phyloP scores from a whole-genome alignment of 2,797 vertebrate species.

The Neoniphon sammara region DNA sequence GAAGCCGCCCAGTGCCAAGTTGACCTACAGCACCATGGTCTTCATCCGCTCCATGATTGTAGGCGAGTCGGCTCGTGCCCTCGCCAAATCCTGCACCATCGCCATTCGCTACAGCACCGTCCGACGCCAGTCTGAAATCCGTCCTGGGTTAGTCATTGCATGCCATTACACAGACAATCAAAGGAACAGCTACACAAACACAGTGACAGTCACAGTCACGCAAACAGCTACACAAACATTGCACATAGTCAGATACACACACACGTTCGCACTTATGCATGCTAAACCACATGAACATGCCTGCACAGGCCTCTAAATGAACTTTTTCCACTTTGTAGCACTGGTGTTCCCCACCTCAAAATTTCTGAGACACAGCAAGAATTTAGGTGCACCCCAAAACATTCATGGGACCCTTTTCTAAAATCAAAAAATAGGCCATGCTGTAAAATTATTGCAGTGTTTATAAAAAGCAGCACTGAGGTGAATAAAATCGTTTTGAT shows the following conservation, averaged over 20 bases:
- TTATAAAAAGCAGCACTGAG: too few relatives aligned
- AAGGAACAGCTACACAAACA: background rate
- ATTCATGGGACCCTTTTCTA: too few relatives aligned
- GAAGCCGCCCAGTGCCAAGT: conserved; percentile 93
- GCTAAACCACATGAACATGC: background rate
- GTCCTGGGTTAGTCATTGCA: conserved; percentile 82
- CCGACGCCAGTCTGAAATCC: conserved; percentile 95
- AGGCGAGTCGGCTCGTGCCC: conserved; percentile 82
- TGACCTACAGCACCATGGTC: conserved; percentile 99
- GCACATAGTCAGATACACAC: too few relatives aligned
- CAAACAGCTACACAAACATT: background rate
- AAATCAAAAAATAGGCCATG: too few relatives aligned
- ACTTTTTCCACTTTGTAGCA: too few relatives aligned
- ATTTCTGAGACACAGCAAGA: too few relatives aligned
- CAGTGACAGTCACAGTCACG: background rate
- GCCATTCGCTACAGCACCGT: conserved; percentile 95
- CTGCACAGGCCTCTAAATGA: background rate
- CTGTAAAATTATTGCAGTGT: too few relatives aligned
- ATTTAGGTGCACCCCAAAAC: too few relatives aligned
- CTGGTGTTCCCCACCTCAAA: too few relatives aligned
- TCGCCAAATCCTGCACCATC: conserved; percentile 92
- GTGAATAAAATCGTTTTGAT: too few relatives aligned
- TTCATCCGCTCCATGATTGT: conserved; percentile 95
- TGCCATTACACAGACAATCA: background rate
- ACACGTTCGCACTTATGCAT: background rate